phyloP scores from a whole-genome alignment of 2,113 vertebrate species.

The Oceanodroma tethys region DNA sequence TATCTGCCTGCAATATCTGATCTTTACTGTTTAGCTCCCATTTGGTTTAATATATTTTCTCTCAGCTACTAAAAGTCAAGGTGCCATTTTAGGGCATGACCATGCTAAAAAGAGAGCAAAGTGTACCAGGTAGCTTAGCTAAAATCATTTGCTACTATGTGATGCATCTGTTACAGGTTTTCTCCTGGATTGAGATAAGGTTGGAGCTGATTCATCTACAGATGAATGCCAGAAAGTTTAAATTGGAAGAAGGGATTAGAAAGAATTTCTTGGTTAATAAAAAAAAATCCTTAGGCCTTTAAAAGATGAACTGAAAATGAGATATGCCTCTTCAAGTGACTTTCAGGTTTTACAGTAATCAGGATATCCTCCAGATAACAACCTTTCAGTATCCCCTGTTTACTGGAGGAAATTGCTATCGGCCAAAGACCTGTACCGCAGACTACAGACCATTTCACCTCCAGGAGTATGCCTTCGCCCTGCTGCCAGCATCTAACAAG shows the following conservation, averaged over 20 bases:
- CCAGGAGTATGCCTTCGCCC: not conserved
- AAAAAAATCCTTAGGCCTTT: not conserved
- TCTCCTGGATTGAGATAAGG: not conserved
- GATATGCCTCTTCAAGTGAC: not conserved
- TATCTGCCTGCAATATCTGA: not conserved
- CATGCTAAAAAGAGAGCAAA: not conserved
- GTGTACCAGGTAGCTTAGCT: not conserved
- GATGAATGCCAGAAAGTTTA: not conserved
- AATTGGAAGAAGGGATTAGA: slow-evolving; percentile 9
- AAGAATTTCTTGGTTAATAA: not conserved
- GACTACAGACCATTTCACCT: not conserved
- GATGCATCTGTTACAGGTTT: not conserved
- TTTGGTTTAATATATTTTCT: not conserved
- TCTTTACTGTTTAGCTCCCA: not conserved
- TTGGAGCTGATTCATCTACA: not conserved
- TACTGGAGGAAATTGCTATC: not conserved
- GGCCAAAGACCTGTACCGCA: not conserved
- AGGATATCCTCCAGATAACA: not conserved
- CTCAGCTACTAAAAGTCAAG: not conserved
- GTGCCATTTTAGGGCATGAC: not conserved
- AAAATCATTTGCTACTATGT: not conserved
- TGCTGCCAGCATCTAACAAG: not conserved
- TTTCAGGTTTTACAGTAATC: not conserved
- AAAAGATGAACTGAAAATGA: not conserved
- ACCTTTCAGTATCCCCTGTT: not conserved